Percentiles rank a stretch among this genome's conserved stretches.
Conservation (phyloP, 2,113 vertebrate genomes). For the Promerops cafer region DNA sequence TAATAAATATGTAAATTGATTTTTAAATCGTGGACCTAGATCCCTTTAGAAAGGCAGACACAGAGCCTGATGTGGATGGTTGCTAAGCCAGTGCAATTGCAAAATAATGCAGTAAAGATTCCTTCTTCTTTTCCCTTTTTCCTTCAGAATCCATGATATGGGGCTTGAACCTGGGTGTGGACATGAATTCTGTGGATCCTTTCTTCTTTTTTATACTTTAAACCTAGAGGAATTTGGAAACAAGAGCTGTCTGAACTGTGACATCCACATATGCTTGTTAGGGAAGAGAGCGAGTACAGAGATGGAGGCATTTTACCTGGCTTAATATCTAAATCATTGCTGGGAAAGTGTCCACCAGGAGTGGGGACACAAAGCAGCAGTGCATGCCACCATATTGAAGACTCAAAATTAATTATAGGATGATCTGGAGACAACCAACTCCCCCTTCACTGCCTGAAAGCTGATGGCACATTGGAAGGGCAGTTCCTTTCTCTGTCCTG, state of each 20-base stretch:
- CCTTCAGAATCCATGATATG: not conserved
- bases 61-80: not conserved
- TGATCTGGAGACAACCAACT: not conserved
- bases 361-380: not conserved
- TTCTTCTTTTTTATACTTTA: not conserved
- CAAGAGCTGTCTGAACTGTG: not conserved
- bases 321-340: not conserved
- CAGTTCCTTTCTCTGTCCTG: not conserved
- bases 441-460: not conserved
- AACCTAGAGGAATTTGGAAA: not conserved
- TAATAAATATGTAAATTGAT: constrained; percentile 12
- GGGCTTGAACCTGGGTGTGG: not conserved
- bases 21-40: not conserved
- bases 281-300: not conserved
- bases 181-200: not conserved
- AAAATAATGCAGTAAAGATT: not conserved
- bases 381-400: not conserved
- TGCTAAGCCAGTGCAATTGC: not conserved
- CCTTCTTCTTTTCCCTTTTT: not conserved
- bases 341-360: not conserved
- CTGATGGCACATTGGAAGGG: not conserved
- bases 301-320: not conserved
- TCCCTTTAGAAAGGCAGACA: not conserved
- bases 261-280: not conserved
- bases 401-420: not conserved